Base-by-base conservation (phyloP, 2,797 vertebrate genomes). In the Hydrolagus colliei region DNA sequence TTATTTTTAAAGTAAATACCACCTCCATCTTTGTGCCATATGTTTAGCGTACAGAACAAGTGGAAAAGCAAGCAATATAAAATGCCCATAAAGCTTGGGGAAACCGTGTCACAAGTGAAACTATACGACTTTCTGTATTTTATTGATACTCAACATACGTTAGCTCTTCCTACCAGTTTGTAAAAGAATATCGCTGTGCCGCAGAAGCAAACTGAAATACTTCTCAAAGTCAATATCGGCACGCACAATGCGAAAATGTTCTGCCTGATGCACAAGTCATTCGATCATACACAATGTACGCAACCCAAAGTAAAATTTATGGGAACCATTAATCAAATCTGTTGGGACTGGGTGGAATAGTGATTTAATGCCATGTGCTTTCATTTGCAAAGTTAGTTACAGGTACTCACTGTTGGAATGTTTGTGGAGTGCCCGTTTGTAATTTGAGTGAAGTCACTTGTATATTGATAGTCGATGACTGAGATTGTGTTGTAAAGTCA, bases 21-120 rank as follows among this genome's bases (percentile, higher is more conserved):
- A 84, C 65, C 71, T 84, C 16, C 79, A 84, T 20, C 65, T 67
- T 84, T 84, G 79, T 84, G 79, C 65, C 79, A 84, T 82, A 82
- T 65, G 27, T 68, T 84, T 35, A 84, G 35, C 71, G 9, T 84
- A 71, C 79, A 71, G 79, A 71, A 20, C 32, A 84, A 71, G 68
- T 41, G 10, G 79, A 16, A 67, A 52, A 84, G 79, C 65, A 71
- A 84, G 68, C 27, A 84, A 10, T 84, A 84, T 84, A 71, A 84
- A 82, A 71, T 1, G 22, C 52, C 71, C 79, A 71, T 32, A 82
- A 80, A 68, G 14, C 18, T 32, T 27, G 22, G 61, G 2, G 61
- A 80, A 67, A 80, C 2, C 12, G 32, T 71, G 20, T 84, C 68
- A 35, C 32, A 84, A 84, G 71, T 52, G 27, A 84, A 84, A 84